A percentile compares a stretch with the other conserved stretches of the same genome.
Conservation (phyloP, 2,888 invertebrate genomes). For the Nematopogon swammerdamellus region DNA sequence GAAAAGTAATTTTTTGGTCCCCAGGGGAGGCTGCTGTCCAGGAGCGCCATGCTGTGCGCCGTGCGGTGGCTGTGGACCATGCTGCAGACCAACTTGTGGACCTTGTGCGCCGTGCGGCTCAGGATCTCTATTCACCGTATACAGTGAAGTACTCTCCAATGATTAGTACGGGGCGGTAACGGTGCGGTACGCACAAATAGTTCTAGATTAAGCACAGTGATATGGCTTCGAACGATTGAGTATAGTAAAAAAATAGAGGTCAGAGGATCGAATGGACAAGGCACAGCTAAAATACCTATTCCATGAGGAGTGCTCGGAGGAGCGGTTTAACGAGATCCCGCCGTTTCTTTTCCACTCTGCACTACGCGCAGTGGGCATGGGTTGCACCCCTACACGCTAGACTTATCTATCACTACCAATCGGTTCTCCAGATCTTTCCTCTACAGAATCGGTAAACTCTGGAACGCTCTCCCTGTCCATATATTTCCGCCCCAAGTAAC, state of each 20-base stretch:
- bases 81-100: conserved; percentile 2
- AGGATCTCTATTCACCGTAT: conserved; percentile 48
- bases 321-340: too few relatives aligned
- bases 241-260: too few relatives aligned
- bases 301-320: too few relatives aligned
- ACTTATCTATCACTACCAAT: background rate
- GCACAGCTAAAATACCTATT: too few relatives aligned
- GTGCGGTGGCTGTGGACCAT: conserved; percentile 14
- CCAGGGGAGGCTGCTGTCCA: conserved; percentile 23
- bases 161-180: conserved; percentile 23
- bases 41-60: conserved; percentile 11
- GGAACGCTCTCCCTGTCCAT: too few relatives aligned
- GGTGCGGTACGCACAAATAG: background rate
- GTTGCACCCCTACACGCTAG: too few relatives aligned
- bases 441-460: too few relatives aligned
- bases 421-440: too few relatives aligned
- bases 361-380: too few relatives aligned
- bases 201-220: background rate
- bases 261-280: too few relatives aligned
- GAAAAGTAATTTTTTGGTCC: conserved; percentile 2
- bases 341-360: too few relatives aligned
- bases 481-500: too few relatives aligned
- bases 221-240: conserved; percentile 14
- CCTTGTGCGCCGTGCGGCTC: background rate
- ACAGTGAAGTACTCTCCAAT: conserved; percentile 56